Base-by-base conservation (phyloP, 2,888 invertebrate genomes). In the Tryphoninae sp. region DNA sequence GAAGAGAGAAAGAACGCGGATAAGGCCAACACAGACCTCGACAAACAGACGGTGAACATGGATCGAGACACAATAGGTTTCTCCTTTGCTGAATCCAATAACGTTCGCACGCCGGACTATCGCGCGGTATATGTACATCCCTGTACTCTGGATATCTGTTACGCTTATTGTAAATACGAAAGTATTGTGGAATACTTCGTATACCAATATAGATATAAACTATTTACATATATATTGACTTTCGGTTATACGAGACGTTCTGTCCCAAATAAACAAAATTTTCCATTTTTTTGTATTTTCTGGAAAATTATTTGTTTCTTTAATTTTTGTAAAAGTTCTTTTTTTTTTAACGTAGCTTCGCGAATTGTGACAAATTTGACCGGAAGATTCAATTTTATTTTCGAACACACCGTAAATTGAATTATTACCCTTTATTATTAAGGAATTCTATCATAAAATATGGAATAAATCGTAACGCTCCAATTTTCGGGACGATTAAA, bases 31-130 rank as follows among this genome's bases (percentile, higher is more conserved):
- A 67, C n/a, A 13, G 13, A 9, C 11, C 19, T 55, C 64, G 19
- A 61, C 59, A 33, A 59, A 51, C 16, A 7, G 33, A 67, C 67
- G 22, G 1, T 22, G 49, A 59, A 33, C 67, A 59, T 58, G 16
- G 26, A 19, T 45, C 59, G 58, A 49, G 49, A 75, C 49, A 68
- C 67, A 67, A 67, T 68, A n/a, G 67, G 26, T 75, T 45, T 45
- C 45, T 22, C 33, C 33, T 67, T 49, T 68, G 22, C 58, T 16
- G 11, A 45, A 59, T 40, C 26, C 65, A 75, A 33, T 45, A 45
- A 58, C 26, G 45, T 42, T 67, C 13, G 2, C 67, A 19, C 49
- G 51, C 33, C 8, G 26, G 11, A 61, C 59, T 51, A 16, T 49
- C 45, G 8, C 33, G n/a, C 8, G 16, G 2, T 23, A 40, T 23